Evolutionary conservation across 1,140 invertebrate genomes (phyloP), one percentile per base, ranked within the genome.

Genomic region (Drosophila funebris): DNA sequence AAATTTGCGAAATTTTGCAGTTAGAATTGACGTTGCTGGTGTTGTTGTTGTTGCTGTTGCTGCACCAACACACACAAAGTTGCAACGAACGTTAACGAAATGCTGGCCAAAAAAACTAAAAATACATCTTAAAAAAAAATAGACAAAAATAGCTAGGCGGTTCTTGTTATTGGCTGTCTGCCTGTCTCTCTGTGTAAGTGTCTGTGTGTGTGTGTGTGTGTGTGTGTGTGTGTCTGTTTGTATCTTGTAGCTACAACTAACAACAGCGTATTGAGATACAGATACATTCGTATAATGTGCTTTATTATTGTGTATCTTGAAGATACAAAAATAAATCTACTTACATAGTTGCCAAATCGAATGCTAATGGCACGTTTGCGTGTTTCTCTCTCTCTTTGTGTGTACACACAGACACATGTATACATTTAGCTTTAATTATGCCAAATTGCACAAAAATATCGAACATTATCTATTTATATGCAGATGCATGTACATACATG

Each of bases 311-410:
- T 63, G 69, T 81, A 68, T 76, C 68, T 76, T 48, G 46, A 52
- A 74, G 60, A 82, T 77, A 71, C 61, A 53, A 78, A 74, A 83
- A 78, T 77, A 82, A 31, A 69, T 61, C 2, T 11, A 36, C 43
- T 27, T 20, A 60, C 33, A 63, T 73, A 69, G 73, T 69, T 71
- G 78, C 64, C 58, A 83, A 82, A 78, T 71, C 75, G 41, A 43
- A 43, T 60, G 74, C 60, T 70, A 73, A 82, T 67, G 66, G 74
- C 79, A 82, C 74, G 79, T 82, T 83, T 82, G 74, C 79, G 56
- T 78, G 79, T 82, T 48, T 76, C 33, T 24, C 44, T 9, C 27
- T 8, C 11, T 6, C 13, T 58, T 8, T 20, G 13, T 31, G 27
- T 46, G 7, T 69, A 41, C 53, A 68, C 41, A 27, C 69, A 69